These are phyloP conservation scores for Pleuronectes platessa DNA, from an alignment of 2,113 vertebrate genomes.

Conservation along the genomic window DNA sequence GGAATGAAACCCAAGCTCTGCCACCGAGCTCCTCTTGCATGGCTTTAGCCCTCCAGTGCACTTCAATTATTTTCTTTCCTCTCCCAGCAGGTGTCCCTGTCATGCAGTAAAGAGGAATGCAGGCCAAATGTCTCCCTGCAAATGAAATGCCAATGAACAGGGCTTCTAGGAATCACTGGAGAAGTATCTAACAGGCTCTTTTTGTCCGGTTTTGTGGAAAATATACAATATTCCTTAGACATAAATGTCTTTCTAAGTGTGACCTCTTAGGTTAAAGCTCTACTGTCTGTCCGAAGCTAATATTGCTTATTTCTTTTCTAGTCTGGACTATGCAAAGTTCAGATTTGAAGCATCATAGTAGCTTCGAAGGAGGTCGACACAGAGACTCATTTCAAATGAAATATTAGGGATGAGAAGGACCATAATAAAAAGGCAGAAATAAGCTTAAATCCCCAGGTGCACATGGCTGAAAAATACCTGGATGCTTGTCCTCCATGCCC, in stretches of 20 bases:
- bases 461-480: constrained; percentile 29
- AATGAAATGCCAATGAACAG: constrained; percentile 35
- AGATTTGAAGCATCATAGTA: constrained; percentile 1
- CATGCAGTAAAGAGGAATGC: constrained; percentile 71
- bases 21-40: constrained; percentile 37
- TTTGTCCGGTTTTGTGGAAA: constrained; percentile 5
- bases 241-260: not conserved
- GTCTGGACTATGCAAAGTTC: constrained; percentile 14
- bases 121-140: constrained; percentile 48
- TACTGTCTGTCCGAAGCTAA: constrained; percentile 13
- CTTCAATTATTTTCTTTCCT: constrained; percentile 62
- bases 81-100: constrained; percentile 81
- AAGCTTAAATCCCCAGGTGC: constrained; percentile 41
- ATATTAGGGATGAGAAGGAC: constrained; percentile 10
- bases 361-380: constrained; percentile 7
- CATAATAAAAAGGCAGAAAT: constrained; percentile 2
- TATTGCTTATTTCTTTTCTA: constrained; percentile 25
- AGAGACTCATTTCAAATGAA: constrained; percentile 8
- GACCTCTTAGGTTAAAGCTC: constrained; percentile 30
- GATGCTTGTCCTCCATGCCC: constrained; percentile 51
- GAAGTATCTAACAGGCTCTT: constrained; percentile 37
- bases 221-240: constrained; percentile 20
- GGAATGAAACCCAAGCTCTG: constrained; percentile 46
- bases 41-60: constrained; percentile 29
- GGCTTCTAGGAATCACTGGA: constrained; percentile 57